Percentiles rank a stretch among this genome's conserved stretches.
Conservation (phyloP, 2,888 invertebrate species). For the Phengaris alcon region DNA sequence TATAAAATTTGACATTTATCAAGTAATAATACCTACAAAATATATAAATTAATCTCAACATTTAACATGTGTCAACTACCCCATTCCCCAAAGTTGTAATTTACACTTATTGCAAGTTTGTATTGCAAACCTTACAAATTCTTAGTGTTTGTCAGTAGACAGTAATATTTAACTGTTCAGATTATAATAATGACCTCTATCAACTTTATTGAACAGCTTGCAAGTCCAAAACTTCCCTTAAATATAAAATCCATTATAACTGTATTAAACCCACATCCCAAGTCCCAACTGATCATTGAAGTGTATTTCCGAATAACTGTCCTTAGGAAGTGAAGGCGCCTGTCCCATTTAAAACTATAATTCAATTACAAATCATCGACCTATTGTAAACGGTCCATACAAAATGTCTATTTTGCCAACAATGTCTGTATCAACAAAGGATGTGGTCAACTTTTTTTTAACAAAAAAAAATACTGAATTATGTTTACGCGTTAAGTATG, state of each 20-base stretch:
- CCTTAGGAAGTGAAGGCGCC: conserved; percentile 22
- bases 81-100: no score
- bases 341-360: conserved; percentile 52
- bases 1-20: no score
- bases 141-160: no score
- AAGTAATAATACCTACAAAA: no score
- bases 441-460: conserved; percentile 54
- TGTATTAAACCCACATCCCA: neutral
- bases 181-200: neutral
- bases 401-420: conserved; percentile 73
- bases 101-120: no score
- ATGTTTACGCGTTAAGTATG: conserved; percentile 70
- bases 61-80: no score
- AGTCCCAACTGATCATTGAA: neutral
- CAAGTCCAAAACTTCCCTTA: neutral
- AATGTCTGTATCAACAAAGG: conserved; percentile 65
- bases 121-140: no score
- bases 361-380: conserved; percentile 60
- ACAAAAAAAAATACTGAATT: conserved; percentile 56
- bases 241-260: neutral
- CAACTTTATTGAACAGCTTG: neutral
- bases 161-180: no score
- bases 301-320: conserved; percentile 21
- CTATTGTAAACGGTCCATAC: conserved; percentile 54
- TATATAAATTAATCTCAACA: no score